Evolutionary conservation across 2,888 invertebrate species (phyloP).

Genomic region (Teleogryllus oceanicus): DNA sequence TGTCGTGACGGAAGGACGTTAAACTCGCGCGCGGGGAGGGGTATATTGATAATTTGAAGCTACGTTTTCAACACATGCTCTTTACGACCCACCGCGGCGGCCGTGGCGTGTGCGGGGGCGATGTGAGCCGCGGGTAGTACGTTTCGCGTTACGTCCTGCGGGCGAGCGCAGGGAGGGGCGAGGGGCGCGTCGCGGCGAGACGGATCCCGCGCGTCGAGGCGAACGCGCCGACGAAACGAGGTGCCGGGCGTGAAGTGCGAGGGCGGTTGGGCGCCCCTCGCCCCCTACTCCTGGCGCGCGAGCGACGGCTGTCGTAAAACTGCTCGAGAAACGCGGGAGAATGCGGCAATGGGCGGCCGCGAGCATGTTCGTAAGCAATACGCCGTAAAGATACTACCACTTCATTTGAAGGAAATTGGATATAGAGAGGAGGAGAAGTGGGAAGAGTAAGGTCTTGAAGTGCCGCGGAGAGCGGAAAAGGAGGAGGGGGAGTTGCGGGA

Average conservation of each 20-base stretch:
- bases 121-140: conserved; percentile 9
- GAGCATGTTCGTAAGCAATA: conserved; percentile 18
- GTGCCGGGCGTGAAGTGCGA: not conserved
- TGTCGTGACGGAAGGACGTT: conserved; percentile 10
- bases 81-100: not conserved
- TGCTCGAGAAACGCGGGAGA: not conserved
- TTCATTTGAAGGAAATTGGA: conserved; percentile 18
- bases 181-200: not conserved
- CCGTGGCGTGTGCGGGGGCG: not conserved
- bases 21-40: not conserved
- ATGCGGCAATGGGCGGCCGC: not conserved
- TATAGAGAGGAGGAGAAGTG: not conserved
- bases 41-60: conserved; percentile 3
- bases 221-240: not conserved
- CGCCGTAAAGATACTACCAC: conserved; percentile 18
- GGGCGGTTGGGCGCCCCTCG: not conserved
- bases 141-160: not conserved
- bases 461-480: not conserved
- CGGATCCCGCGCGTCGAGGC: not conserved
- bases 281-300: not conserved
- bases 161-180: not conserved
- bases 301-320: not conserved
- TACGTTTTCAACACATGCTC: conserved; percentile 10
- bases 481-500: not conserved
- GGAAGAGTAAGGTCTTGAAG: not conserved